Evolutionary conservation across 2,888 invertebrate species (phyloP), one percentile per base, ranked within the genome.

Genomic region (Eustalomyia histrio): DNA sequence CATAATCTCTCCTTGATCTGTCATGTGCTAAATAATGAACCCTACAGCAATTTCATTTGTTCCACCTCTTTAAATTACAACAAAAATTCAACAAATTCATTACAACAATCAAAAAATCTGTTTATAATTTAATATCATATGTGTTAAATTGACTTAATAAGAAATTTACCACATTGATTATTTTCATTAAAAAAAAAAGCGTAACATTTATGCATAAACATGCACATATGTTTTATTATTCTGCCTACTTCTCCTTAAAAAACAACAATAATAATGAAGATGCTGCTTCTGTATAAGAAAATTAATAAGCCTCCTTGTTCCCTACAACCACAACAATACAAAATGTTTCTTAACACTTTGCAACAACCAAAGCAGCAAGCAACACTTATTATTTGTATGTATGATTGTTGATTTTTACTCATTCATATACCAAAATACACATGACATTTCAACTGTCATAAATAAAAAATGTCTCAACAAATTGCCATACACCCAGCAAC

Each of bases 401-500:
- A 39, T 39, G 39, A 7, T n/a, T 47, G 43, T 47, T 1, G 18
- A 18, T 24, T 65, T 64, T 57, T 18, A 47, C 50, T 16, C 50
- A 47, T n/a, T 21, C 35, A 52, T 73, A 47, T n/a, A 55, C 16
- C 10, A 35, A 29, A 29, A 76, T 52, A 39, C 53, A 64, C 58
- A 85, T 87, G 87, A 87, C 86, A 87, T 86, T 87, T 87, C 86
- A 87, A 87, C 86, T 87, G 87, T 87, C 87, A 87, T 87, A 87
- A 87, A 87, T 87, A 86, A 86, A 86, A 87, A 87, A 87, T 87
- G 87, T 87, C 86, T 84, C 85, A 85, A 72, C 75, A 80, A 80
- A 80, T 80, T 80, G 76, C 76, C n/a, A 67, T 55, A 71, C 60
- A 65, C 58, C 61, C 29, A 58, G 5, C 50, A 71, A 39, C 58